Evolutionary conservation across 2,113 vertebrate species (phyloP).

Genomic region (Lamprologus tigripictilis): DNA sequence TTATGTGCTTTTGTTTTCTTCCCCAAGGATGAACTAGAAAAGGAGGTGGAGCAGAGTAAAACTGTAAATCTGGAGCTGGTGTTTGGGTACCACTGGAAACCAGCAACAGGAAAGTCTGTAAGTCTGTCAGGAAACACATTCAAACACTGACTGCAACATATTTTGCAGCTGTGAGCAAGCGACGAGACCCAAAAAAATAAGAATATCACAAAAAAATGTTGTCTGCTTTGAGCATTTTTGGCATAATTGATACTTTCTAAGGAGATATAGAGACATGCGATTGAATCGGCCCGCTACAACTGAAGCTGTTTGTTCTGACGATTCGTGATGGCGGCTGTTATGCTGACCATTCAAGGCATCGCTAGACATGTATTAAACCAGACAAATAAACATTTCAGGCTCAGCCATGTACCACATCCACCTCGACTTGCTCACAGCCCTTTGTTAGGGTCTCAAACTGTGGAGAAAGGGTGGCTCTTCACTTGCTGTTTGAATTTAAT

Average conservation of each 20-base stretch:
- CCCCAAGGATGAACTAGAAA: conserved; percentile 77
- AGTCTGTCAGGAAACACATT: conserved; percentile 9
- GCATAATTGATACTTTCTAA: neutral
- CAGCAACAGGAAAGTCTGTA: conserved; percentile 84
- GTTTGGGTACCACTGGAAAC: conserved; percentile 96
- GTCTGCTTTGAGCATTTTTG: neutral
- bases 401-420: conserved; percentile 90
- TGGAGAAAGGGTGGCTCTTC: conserved; percentile 93
- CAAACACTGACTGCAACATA: neutral
- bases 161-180: neutral
- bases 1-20: neutral
- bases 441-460: conserved; percentile 79
- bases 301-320: conserved; percentile 50
- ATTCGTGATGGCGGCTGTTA: conserved; percentile 75
- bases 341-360: conserved; percentile 84
- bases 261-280: neutral
- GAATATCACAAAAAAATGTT: neutral
- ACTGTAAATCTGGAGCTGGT: conserved; percentile 89
- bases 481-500: conserved; percentile 99
- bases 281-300: conserved; percentile 1
- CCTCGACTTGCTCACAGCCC: conserved; percentile 80
- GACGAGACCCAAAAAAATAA: neutral
- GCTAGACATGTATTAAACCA: conserved; percentile 83
- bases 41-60: conserved; percentile 79
- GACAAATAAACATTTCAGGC: conserved; percentile 92